Conservation (phyloP, 2,113 vertebrate genomes). For the Dolichotis patagonum region DNA sequence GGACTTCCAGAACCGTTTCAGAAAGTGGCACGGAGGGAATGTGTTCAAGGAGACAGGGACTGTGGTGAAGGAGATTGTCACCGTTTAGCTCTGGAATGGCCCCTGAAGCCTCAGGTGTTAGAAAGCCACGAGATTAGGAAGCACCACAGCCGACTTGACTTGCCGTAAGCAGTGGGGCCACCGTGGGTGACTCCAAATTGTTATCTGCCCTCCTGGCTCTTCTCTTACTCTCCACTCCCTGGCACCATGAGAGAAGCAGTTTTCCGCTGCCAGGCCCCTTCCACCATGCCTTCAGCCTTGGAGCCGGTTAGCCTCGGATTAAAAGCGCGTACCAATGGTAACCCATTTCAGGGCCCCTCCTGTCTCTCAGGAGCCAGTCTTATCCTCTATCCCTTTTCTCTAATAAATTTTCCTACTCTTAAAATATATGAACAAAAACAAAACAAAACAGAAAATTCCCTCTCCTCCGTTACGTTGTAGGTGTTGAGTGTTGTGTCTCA, state of each 20-base stretch:
- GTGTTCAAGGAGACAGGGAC: not conserved
- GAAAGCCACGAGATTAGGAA: not conserved
- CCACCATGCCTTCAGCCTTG: no score
- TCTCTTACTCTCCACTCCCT: not conserved
- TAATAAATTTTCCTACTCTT: no score
- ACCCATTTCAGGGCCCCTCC: no score
- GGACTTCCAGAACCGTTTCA: not conserved
- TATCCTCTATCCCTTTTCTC: no score
- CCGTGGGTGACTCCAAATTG: not conserved
- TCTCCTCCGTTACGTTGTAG: no score
- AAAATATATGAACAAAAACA: no score
- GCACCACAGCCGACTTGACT: not conserved
- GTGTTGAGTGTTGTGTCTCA: not conserved
- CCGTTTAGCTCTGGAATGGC: not conserved
- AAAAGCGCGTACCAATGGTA: not conserved
- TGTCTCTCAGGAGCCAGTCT: no score
- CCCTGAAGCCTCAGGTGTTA: not conserved
- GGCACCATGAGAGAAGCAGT: not conserved
- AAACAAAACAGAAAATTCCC: no score
- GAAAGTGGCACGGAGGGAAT: not conserved
- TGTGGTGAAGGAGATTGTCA: not conserved
- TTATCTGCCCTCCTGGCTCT: not conserved
- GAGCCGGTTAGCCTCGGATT: not conserved
- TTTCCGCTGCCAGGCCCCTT: not conserved
- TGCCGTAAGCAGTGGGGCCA: not conserved